These are phyloP conservation scores for Empidonax traillii DNA, from an alignment of 2,113 vertebrate species.

Conservation along the genomic window DNA sequence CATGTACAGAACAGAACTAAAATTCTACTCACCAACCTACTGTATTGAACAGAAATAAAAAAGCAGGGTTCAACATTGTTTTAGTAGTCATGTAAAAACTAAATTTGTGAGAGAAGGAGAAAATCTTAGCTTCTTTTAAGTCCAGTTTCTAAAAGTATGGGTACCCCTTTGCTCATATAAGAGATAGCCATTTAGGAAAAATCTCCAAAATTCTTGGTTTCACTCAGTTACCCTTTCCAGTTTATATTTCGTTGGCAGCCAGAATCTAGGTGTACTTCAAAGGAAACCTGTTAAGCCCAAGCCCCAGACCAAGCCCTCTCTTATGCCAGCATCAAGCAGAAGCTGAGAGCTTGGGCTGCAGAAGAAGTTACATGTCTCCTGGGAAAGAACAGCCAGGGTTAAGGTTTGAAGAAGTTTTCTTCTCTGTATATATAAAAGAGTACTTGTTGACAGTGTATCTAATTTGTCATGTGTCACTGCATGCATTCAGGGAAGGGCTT, in stretches of 20 bases:
- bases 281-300: background rate
- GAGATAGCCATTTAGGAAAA: background rate
- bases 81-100: background rate
- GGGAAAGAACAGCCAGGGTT: background rate
- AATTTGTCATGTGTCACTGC: background rate
- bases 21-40: background rate
- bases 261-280: background rate
- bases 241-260: background rate
- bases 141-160: background rate
- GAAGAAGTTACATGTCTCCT: background rate
- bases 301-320: background rate
- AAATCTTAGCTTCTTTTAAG: background rate
- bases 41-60: background rate
- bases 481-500: background rate
- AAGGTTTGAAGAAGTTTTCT: background rate
- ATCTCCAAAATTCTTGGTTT: background rate
- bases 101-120: background rate
- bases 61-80: background rate
- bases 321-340: background rate
- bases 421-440: background rate
- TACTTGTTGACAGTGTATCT: background rate
- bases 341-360: background rate
- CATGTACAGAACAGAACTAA: background rate
- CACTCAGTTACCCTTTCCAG: background rate
- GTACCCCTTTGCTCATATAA: background rate